Percentiles rank a stretch among this genome's conserved stretches.
Evolutionary conservation across 1,140 invertebrate genomes (phyloP).

Genomic region (Drosophila rhopaloa): DNA sequence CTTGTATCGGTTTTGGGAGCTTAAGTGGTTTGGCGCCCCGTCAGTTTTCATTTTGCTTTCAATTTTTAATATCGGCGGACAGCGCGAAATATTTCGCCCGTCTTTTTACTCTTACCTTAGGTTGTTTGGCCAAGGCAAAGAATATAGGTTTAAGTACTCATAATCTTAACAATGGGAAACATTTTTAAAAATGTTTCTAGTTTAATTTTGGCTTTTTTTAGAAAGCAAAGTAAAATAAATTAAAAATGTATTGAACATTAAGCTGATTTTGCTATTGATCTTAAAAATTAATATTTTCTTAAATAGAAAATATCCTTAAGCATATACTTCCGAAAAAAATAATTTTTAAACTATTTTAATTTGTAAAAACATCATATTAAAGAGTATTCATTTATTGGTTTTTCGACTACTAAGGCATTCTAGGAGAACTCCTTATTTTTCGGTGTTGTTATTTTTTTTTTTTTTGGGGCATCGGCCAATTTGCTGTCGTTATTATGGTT

Average conservation of each 20-base stretch:
- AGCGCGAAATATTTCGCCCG: constrained; percentile 26
- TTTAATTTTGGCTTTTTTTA: too few relatives aligned
- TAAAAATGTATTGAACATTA: too few relatives aligned
- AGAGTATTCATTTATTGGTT: not conserved
- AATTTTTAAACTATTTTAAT: too few relatives aligned
- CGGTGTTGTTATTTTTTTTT: constrained; percentile 10
- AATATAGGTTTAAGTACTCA: too few relatives aligned
- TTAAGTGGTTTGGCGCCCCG: constrained; percentile 74
- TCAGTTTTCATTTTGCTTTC: constrained; percentile 66
- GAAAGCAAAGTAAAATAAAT: too few relatives aligned
- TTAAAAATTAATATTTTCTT: too few relatives aligned
- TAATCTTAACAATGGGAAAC: too few relatives aligned
- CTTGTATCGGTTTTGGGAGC: constrained; percentile 67
- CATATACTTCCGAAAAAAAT: too few relatives aligned
- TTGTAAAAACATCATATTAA: not conserved
- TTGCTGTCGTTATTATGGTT: constrained; percentile 47
- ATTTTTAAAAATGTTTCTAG: too few relatives aligned
- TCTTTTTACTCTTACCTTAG: not conserved
- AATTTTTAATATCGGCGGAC: constrained; percentile 64
- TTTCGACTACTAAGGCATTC: not conserved
- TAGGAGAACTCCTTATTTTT: constrained; percentile 7
- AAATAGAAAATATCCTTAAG: too few relatives aligned
- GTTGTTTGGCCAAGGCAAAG: too few relatives aligned
- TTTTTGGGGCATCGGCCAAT: constrained; percentile 18
- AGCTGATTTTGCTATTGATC: too few relatives aligned